These are phyloP conservation scores for Taphrorychus bicolor DNA, from an alignment of 2,888 invertebrate species.

Conservation along the genomic window DNA sequence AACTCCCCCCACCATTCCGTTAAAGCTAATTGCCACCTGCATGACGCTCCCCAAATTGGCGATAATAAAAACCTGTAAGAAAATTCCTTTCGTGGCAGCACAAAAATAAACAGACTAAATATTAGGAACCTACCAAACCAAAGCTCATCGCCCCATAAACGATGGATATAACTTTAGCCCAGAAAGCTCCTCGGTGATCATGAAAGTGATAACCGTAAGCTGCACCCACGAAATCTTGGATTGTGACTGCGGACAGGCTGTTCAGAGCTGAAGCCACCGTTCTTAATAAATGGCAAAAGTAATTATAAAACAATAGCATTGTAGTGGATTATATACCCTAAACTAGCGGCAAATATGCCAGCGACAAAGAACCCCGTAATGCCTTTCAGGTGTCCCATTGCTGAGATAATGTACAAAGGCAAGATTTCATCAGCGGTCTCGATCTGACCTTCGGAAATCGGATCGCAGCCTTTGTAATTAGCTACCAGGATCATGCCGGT, in stretches of 20 bases:
- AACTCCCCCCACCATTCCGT: slow-evolving; percentile 89
- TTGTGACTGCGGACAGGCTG: slow-evolving; percentile 88
- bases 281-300: slow-evolving; percentile 60
- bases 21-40: slow-evolving; percentile 86
- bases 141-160: slow-evolving; percentile 72
- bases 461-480: slow-evolving; percentile 86
- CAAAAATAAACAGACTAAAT: too few relatives aligned
- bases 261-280: slow-evolving; percentile 96
- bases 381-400: slow-evolving; percentile 77
- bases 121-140: slow-evolving; percentile 65
- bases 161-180: slow-evolving; percentile 74
- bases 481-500: slow-evolving; percentile 65
- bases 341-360: slow-evolving; percentile 93
- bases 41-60: slow-evolving; percentile 87
- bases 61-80: slow-evolving; percentile 75
- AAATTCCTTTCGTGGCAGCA: too few relatives aligned
- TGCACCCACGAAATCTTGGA: slow-evolving; percentile 84
- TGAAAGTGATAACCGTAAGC: slow-evolving; percentile 74
- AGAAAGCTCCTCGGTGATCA: slow-evolving; percentile 76
- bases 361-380: slow-evolving; percentile 94
- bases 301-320: background rate
- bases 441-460: slow-evolving; percentile 74
- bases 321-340: too few relatives aligned
- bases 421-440: slow-evolving; percentile 80
- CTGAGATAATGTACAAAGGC: slow-evolving; percentile 88